A percentile compares a stretch with the other conserved stretches of the same genome.
These are phyloP conservation scores for Microctenopoma lineatum DNA, from an alignment of 2,797 vertebrate species.

Conservation along the genomic window DNA sequence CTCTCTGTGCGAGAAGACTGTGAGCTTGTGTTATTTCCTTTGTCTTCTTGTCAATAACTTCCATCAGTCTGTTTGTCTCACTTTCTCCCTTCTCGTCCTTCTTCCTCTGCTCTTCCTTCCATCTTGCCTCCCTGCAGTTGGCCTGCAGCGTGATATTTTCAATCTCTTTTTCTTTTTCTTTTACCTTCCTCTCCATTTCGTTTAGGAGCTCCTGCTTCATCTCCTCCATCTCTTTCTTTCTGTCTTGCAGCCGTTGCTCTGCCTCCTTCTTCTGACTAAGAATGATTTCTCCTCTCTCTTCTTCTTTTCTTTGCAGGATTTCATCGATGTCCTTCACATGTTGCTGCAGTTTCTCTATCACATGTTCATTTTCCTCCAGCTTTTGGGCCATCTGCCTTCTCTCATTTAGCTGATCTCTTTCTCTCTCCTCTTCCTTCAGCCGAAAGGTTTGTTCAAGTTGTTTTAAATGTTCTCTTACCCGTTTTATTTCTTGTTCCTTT, in stretches of 20 bases:
- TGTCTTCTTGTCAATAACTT: slow-evolving; percentile 36
- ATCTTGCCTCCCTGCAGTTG: slow-evolving; percentile 36
- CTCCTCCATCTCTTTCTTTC: slow-evolving; percentile 54
- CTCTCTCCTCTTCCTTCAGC: slow-evolving; percentile 21
- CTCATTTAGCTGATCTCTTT: slow-evolving; percentile 6
- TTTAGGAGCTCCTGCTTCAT: slow-evolving; percentile 36
- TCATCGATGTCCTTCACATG: slow-evolving; percentile 54
- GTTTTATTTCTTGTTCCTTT: slow-evolving; percentile 30
- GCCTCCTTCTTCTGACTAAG: slow-evolving; percentile 59
- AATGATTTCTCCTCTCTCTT: slow-evolving; percentile 57
- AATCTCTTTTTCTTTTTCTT: slow-evolving; percentile 51
- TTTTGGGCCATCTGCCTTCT: slow-evolving; percentile 37
- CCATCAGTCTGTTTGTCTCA: slow-evolving; percentile 43
- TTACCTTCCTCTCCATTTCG: slow-evolving; percentile 33
- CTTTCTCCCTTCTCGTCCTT: slow-evolving; percentile 34
- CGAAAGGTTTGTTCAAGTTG: slow-evolving; percentile 14
- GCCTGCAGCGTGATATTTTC: slow-evolving; percentile 41
- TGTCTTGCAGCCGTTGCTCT: slow-evolving; percentile 45
- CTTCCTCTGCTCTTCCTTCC: slow-evolving; percentile 59
- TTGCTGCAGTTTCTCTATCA: slow-evolving; percentile 36
- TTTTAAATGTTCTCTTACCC: neutral
- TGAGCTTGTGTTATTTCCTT: slow-evolving; percentile 16
- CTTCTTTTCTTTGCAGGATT: slow-evolving; percentile 56
- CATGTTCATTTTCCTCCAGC: slow-evolving; percentile 25
- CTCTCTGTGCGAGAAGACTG: slow-evolving; percentile 29